Conservation (phyloP, 1,140 invertebrate genomes). For the Lasioglossum albipes region DNA sequence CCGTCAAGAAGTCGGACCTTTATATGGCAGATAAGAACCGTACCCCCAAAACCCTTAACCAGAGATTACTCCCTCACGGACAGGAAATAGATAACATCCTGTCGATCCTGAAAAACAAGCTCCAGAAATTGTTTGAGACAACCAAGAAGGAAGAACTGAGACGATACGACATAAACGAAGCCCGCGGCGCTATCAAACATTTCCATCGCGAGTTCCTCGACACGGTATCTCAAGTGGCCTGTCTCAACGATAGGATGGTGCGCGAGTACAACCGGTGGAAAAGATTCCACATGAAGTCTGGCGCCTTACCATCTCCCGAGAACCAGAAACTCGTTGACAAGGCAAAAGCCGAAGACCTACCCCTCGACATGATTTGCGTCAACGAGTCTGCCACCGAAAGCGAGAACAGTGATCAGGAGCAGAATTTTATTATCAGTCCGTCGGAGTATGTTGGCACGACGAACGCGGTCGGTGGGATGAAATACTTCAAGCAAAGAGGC, state of each 20-base stretch:
- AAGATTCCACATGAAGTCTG: constrained; percentile 10
- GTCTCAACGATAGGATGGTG: constrained; percentile 68
- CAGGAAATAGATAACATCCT: constrained; percentile 42
- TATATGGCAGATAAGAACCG: background rate
- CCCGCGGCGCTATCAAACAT: constrained; percentile 17
- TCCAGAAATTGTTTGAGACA: constrained; percentile 17
- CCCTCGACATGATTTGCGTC: constrained; percentile 74
- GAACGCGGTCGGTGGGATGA: constrained; percentile 58
- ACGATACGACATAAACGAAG: constrained; percentile 1
- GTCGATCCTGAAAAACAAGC: background rate
- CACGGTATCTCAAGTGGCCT: constrained; percentile 59
- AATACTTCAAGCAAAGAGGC: constrained; percentile 59
- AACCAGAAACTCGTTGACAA: background rate
- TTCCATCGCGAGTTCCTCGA: constrained; percentile 62
- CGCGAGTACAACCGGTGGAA: constrained; percentile 63
- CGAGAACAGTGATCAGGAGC: constrained; percentile 20
- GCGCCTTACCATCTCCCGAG: background rate
- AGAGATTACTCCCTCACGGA: constrained; percentile 35
- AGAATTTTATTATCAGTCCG: constrained; percentile 5
- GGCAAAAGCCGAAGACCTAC: constrained; percentile 38
- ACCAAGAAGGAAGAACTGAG: background rate
- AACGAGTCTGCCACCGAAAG: constrained; percentile 66
- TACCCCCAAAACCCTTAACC: background rate
- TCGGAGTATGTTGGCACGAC: constrained; percentile 33
- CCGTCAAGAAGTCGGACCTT: background rate